Conservation (phyloP, 2,888 invertebrate species). For the Amaurobius ferox region DNA sequence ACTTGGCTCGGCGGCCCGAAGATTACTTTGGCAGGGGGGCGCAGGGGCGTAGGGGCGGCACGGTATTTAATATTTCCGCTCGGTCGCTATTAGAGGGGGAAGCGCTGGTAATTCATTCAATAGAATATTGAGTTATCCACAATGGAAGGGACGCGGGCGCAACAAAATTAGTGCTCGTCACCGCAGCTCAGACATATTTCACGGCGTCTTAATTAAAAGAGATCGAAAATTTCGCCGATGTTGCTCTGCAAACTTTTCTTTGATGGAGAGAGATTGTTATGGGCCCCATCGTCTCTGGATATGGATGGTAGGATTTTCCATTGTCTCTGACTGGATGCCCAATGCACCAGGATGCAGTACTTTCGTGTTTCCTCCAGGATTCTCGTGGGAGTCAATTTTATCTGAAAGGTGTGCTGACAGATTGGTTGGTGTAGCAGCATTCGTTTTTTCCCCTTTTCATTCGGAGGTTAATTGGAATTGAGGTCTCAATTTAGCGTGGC, state of each 20-base stretch:
- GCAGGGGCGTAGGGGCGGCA: constrained; percentile 17
- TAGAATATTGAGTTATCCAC: constrained; percentile 73
- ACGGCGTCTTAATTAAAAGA: constrained; percentile 72
- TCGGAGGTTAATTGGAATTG: background rate
- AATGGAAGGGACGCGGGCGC: constrained; percentile 57
- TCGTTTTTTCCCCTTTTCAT: background rate
- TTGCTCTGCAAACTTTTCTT: constrained; percentile 53
- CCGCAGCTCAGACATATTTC: constrained; percentile 72
- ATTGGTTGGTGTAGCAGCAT: background rate
- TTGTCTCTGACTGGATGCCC: constrained; percentile 16
- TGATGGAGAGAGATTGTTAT: constrained; percentile 67
- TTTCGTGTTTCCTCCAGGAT: background rate
- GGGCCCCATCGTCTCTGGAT: constrained; percentile 7
- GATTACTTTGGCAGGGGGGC: constrained; percentile 56
- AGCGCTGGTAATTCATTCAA: constrained; percentile 71
- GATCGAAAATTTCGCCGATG: constrained; percentile 67
- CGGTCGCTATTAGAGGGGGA: constrained; percentile 70
- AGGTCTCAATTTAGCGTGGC: background rate
- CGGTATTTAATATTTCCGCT: constrained; percentile 73
- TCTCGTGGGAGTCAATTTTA: constrained; percentile 7
- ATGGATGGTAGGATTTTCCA: background rate
- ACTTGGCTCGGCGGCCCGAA: constrained; percentile 53
- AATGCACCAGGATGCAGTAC: background rate
- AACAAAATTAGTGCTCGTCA: constrained; percentile 71
- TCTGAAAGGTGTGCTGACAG: background rate